Evolutionary conservation across 2,113 vertebrate genomes (phyloP), one percentile per base, ranked within the genome.

Genomic region (Dolichotis patagonum): DNA sequence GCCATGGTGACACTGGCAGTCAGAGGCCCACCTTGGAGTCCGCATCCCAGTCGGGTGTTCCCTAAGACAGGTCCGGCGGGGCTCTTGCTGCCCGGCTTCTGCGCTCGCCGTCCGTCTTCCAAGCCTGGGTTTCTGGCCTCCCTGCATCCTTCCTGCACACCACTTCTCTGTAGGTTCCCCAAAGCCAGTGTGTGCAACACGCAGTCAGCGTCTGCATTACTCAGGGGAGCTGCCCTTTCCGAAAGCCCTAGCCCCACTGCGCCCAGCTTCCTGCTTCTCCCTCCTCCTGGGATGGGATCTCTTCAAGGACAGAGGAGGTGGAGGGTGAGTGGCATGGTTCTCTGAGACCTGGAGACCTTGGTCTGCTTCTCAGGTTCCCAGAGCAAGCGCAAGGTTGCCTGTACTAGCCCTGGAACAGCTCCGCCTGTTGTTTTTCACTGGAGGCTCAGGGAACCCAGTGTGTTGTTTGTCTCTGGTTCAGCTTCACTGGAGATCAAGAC

Each of bases 401-500:
- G 20, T 4, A 17, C n/a, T 11, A 38, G 26, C 63, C 56, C n/a
- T 67, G 4, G 26, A 0, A 1, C 8, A 63, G 38, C 3, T 43
- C 14, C 85, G 38, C 75, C 90, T 49, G 32, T 54, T 63, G n/a
- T 69, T 81, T 78, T 54, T 41, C 41, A 56, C 60, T 58, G 30
- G 75, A 91, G n/a, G 41, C 49, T 52, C 7, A 22, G 56, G 78
- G 35, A 71, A 69, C 88, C 17, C 73, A n/a, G 28, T 26, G 24
- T 52, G 16, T n/a, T n/a, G n/a, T 82, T 56, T 97, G 49, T 30
- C 35, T 62, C 43, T 28, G 16, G 52, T 85, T 96, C 83, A 56
- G 26, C 28, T 78, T 78, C 38, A 49, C 24, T 86, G 62, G 24
- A 7, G 2, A 6, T 41, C 35, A 63, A 86, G 58, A 35, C 28